Evolutionary conservation across 2,888 invertebrate genomes (phyloP), one percentile per base, ranked within the genome.

Genomic region (Acrocyrtus sp.): DNA sequence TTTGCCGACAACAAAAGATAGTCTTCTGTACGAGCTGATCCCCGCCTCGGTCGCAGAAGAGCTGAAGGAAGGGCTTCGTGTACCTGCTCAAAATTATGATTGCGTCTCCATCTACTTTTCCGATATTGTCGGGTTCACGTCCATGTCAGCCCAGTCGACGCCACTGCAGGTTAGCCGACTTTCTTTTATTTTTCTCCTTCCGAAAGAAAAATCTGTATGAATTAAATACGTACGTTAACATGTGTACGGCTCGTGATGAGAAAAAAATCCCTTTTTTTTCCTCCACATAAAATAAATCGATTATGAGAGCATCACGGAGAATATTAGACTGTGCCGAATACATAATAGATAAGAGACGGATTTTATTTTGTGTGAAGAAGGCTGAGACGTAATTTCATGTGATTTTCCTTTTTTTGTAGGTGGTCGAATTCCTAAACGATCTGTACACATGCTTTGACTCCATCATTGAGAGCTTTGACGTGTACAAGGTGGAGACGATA

Each of bases 1-100:
- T n/a, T n/a, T n/a, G n/a, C n/a, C n/a, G n/a, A n/a, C n/a, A n/a
- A n/a, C n/a, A n/a, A n/a, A 84, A 91, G 95, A 95, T 85, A 93
- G 94, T 1, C 85, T 95, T 74, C 85, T 95, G 74, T 90, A 93
- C 82, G 94, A 95, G 85, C 93, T 96, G 93, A 85, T 96, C 70
- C 95, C 95, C 2, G 77, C 79, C 15, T 75, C 89, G 89, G 95
- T 97, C n/a, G 96, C 96, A 0, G 95, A 96, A 78, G 95, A 96
- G 83, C 85, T 97, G 78, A 96, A 95, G 85, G 89, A 91, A 75
- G 96, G 96, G 0, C 89, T 92, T 78, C 88, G 89, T 0, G 93
- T 94, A 0, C 90, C 91, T 81, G 92, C 94, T 0, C 93, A 94
- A 84, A 91, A 89, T 78, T 94, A 91, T 82, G 91, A 92, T 78